Conservation (phyloP, 2,113 vertebrate species). For the Oryzias celebensis region DNA sequence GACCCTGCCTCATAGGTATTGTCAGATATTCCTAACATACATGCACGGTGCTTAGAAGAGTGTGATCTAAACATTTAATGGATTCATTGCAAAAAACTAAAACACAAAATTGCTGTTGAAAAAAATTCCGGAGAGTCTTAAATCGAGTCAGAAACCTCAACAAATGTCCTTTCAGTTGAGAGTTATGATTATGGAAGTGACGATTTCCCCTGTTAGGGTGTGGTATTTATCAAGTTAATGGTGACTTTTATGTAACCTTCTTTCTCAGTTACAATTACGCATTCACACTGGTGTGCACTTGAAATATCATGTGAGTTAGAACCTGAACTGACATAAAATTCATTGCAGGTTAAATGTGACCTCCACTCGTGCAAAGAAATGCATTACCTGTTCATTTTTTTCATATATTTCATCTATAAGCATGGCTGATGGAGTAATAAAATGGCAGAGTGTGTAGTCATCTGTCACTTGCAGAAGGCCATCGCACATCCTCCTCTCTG, state of each 20-base stretch:
- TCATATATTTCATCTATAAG: constrained; percentile 62
- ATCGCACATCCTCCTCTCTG: constrained; percentile 34
- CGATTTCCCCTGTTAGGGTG: constrained; percentile 39
- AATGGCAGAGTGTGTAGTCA: constrained; percentile 49
- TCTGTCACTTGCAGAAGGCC: constrained; percentile 60
- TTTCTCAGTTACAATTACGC: constrained; percentile 15
- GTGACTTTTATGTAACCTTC: constrained; percentile 59
- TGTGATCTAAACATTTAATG: neutral
- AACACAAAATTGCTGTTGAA: neutral
- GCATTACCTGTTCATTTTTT: constrained; percentile 48
- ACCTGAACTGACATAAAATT: constrained; percentile 58
- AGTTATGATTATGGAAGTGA: constrained; percentile 42
- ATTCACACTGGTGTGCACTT: constrained; percentile 4
- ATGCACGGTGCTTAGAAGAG: no score
- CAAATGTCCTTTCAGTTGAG: constrained; percentile 16
- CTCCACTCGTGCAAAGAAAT: constrained; percentile 55
- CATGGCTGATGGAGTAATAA: constrained; percentile 58
- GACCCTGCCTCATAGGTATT: no score
- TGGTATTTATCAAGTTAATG: constrained; percentile 54
- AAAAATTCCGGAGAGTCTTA: constrained; percentile 19
- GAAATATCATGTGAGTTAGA: constrained; percentile 12
- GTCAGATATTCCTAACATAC: no score
- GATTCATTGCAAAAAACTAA: no score
- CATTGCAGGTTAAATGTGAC: constrained; percentile 59
- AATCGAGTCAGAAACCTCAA: constrained; percentile 28